phyloP scores from a whole-genome alignment of 53 echinoderm and acorn worm genomes.

The Paelopatides confundens region DNA sequence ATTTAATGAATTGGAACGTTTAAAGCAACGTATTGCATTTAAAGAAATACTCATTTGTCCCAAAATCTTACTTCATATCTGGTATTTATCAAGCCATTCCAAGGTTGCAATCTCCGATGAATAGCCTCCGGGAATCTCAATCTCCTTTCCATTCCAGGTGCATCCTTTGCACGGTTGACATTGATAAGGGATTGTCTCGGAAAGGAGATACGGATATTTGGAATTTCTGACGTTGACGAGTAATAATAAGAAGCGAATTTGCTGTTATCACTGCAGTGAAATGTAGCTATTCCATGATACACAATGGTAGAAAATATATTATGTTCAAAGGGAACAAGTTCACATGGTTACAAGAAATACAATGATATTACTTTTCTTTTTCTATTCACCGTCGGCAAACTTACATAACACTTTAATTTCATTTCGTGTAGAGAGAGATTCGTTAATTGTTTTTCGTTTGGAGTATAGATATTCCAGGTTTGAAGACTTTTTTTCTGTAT shows the following conservation, averaged over 20 bases:
- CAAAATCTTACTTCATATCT: not conserved
- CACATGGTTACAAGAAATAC: no score
- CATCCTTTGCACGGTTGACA: constrained; percentile 36
- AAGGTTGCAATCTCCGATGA: not conserved
- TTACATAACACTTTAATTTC: no score
- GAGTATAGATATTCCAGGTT: no score
- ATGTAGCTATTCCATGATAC: no score
- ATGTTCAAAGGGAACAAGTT: no score
- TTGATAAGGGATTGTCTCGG: constrained; percentile 28
- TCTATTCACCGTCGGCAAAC: no score
- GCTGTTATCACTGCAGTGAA: not conserved
- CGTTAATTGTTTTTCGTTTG: no score
- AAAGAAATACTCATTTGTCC: not conserved
- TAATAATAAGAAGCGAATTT: not conserved
- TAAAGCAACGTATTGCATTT: not conserved
- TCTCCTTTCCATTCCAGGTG: constrained; percentile 2
- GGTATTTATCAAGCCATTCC: not conserved
- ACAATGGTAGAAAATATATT: no score
- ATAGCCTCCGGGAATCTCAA: not conserved
- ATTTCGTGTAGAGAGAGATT: no score
- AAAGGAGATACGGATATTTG: constrained; percentile 24
- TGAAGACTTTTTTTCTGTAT: no score
- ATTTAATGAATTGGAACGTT: not conserved
- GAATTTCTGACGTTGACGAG: constrained; percentile 32
- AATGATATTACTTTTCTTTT: no score